These are phyloP conservation scores for Brachirus orientalis DNA, from an alignment of 2,113 vertebrate species.

Conservation along the genomic window DNA sequence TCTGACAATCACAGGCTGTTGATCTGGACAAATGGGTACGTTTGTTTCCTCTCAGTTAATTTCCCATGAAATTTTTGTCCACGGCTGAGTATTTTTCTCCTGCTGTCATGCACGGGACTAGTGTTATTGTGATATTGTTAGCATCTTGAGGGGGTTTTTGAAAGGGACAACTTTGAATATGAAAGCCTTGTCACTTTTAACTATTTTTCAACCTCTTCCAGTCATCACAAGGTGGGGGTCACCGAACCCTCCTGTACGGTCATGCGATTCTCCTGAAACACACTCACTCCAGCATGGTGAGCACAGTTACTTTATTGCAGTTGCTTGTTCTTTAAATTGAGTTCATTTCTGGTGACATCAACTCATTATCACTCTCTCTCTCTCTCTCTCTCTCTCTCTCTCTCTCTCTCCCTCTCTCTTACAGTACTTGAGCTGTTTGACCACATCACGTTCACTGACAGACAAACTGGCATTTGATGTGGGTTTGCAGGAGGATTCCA, in stretches of 20 bases:
- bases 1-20: conserved; percentile 70
- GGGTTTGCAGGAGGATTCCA: conserved; percentile 91
- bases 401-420: not conserved
- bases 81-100: not conserved
- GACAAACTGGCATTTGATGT: conserved; percentile 95
- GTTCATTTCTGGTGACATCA: no score
- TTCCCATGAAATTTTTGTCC: no score
- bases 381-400: conserved; percentile 25
- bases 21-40: conserved; percentile 88
- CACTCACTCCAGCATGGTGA: conserved; percentile 92
- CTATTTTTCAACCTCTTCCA: conserved; percentile 44
- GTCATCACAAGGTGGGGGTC: conserved; percentile 93
- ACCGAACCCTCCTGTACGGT: conserved; percentile 91
- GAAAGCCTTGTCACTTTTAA: not conserved
- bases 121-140: not conserved
- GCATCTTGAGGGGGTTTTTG: no score
- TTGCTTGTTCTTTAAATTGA: not conserved
- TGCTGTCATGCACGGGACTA: no score
- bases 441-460: conserved; percentile 91
- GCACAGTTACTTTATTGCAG: conserved; percentile 26
- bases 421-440: conserved; percentile 92
- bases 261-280: conserved; percentile 93
- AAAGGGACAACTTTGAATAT: not conserved
- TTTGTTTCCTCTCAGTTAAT: conserved; percentile 23
- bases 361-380: not conserved